Evolutionary conservation across 1,140 invertebrate species (phyloP), one percentile per base, ranked within the genome.

Genomic region (Schlechtendalia chinensis): DNA sequence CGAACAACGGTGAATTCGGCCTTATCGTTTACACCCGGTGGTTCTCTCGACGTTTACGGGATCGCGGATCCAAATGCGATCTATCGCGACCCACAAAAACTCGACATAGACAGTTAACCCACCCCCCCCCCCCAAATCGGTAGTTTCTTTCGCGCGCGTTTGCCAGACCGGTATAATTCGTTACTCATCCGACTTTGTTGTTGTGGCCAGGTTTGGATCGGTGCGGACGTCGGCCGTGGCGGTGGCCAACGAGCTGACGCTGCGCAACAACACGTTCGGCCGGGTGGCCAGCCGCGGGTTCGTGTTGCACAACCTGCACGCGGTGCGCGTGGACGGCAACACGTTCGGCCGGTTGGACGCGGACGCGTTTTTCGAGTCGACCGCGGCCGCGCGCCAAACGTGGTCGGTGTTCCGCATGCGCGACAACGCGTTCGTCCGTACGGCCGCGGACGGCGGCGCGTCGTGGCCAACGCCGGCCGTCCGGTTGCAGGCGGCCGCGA

Each of bases 371-470:
- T 79, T 11, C 75, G 75, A 79, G 27, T 5, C 24, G 10, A 12
- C 19, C 2, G 50, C 50, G 24, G 24, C 4, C 47, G 19, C 24
- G 17, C 47, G 22, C 24, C 47, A n/a, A 19, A 27, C 22, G 10
- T 2, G 24, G 11, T 54, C 69, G 16, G 24, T 6, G 17, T 14
- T 72, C 3, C 24, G 4, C 1, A 3, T 72, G 1, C 10, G 17
- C 24, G 50, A 32, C 69, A 72, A 72, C 69, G 50, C 1, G 24
- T 72, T 72, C 50, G n/a, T n/a, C n/a, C n/a, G n/a, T n/a, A n/a
- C 69, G 17, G 69, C 47, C 12, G 16, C 10, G 45, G 1, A 5
- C 22, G 22, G 22, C 32, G 12, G 5, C 11, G n/a, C 22, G 16
- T 19, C 17, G 22, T 17, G 39, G 69, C 29, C n/a, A n/a, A n/a